Evolutionary conservation across 2,113 vertebrate species (phyloP).

Genomic region (Heptranchias perlo): DNA sequence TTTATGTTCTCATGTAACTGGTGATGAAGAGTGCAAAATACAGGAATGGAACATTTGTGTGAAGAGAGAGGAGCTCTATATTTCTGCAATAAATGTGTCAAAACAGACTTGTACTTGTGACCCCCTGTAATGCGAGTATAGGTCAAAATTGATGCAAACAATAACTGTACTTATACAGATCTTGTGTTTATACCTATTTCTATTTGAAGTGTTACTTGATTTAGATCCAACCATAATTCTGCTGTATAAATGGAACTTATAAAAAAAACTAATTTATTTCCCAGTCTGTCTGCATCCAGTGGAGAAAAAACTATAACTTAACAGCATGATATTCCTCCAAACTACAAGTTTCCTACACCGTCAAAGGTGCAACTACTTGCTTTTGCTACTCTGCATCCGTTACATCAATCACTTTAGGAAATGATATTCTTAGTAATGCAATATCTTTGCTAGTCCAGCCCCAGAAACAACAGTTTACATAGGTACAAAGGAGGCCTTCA

Average conservation of each 20-base stretch:
- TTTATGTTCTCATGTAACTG: neutral
- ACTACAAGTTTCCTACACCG: neutral
- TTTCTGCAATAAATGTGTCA: neutral
- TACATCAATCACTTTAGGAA: slow-evolving; percentile 4
- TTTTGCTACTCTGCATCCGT: neutral
- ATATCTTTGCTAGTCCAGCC: neutral
- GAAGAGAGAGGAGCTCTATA: neutral
- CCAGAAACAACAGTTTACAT: neutral
- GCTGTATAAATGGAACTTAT: neutral
- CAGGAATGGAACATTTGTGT: neutral
- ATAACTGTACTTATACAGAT: neutral
- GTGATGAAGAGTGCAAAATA: neutral
- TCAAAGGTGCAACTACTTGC: neutral
- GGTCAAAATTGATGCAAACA: neutral
- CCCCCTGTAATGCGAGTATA: neutral
- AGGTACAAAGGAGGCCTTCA: slow-evolving; percentile 27
- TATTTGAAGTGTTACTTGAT: neutral
- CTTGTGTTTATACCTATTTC: neutral
- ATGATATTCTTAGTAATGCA: neutral
- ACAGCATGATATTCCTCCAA: neutral
- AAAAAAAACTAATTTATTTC: neutral
- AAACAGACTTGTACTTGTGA: neutral
- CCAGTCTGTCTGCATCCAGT: neutral
- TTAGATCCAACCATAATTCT: neutral
- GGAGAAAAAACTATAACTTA: neutral